Percentiles rank a stretch among this genome's conserved stretches.
phyloP scores from a whole-genome alignment of 2,113 vertebrate genomes.

The Eulemur macaco region DNA sequence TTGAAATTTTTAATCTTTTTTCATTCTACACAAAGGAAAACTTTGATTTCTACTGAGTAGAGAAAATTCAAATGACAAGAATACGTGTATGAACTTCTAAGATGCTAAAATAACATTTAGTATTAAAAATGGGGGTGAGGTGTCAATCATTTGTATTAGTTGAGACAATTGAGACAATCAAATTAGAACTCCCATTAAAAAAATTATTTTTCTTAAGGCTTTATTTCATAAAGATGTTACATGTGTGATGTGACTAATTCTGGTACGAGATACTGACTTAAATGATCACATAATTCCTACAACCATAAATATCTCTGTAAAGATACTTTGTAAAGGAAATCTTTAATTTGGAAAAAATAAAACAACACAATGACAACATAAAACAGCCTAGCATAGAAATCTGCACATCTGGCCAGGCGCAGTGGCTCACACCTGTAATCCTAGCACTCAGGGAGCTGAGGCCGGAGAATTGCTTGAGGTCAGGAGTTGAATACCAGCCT shows the following conservation, averaged over 20 bases:
- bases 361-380: background rate
- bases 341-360: background rate
- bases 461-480: too few species aligned
- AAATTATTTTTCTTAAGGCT: background rate
- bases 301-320: background rate
- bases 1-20: conserved; percentile 22
- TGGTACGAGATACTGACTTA: background rate
- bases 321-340: background rate
- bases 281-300: background rate
- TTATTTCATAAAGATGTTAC: background rate
- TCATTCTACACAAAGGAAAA: background rate
- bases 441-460: too few species aligned
- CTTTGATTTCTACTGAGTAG: background rate
- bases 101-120: background rate
- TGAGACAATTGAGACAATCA: background rate
- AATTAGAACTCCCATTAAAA: background rate
- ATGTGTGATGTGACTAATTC: background rate
- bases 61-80: background rate
- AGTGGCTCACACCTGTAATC: too few species aligned
- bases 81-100: background rate
- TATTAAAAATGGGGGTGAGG: background rate
- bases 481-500: too few species aligned
- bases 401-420: background rate
- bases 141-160: background rate
- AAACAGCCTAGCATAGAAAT: background rate